phyloP scores from a whole-genome alignment of 1,140 invertebrate species.

The Drosophila lowei region DNA sequence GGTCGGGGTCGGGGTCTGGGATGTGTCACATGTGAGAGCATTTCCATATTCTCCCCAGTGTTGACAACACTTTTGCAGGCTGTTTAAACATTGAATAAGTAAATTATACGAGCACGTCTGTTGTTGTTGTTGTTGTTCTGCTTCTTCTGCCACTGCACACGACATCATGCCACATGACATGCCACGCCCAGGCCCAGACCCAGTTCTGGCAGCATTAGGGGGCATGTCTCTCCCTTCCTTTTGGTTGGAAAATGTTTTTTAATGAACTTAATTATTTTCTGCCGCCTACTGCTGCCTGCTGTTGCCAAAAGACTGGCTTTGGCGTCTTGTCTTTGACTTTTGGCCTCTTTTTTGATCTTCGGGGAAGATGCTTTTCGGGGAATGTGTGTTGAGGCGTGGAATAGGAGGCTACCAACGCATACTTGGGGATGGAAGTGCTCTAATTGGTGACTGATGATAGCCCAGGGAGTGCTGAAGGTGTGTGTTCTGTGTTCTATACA shows the following conservation, averaged over 20 bases:
- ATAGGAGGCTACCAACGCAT: background rate
- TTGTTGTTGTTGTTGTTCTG: slow-evolving; percentile 16
- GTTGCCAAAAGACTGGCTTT: too few relatives aligned
- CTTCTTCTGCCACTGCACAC: background rate
- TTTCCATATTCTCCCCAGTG: slow-evolving; percentile 33
- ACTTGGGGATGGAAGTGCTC: too few relatives aligned
- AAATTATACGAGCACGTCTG: slow-evolving; percentile 48
- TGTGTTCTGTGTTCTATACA: too few relatives aligned
- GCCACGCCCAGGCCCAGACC: background rate
- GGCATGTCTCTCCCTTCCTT: slow-evolving; percentile 9
- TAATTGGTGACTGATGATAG: too few relatives aligned
- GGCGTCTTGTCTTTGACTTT: slow-evolving; percentile 39
- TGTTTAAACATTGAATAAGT: slow-evolving; percentile 75
- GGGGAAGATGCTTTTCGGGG: background rate
- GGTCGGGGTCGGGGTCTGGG: background rate
- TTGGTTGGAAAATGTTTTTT: slow-evolving; percentile 53
- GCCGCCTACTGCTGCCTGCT: slow-evolving; percentile 12
- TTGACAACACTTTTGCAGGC: slow-evolving; percentile 58
- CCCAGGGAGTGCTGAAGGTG: too few relatives aligned
- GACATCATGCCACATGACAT: too few relatives aligned
- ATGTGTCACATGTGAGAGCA: slow-evolving; percentile 42
- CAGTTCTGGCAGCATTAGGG: slow-evolving; percentile 24
- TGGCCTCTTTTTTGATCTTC: slow-evolving; percentile 11
- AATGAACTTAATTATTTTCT: slow-evolving; percentile 69
- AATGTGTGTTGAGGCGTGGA: background rate